Base-by-base conservation (phyloP, 1,140 invertebrate species). In the Cardiocondyla obscurior region DNA sequence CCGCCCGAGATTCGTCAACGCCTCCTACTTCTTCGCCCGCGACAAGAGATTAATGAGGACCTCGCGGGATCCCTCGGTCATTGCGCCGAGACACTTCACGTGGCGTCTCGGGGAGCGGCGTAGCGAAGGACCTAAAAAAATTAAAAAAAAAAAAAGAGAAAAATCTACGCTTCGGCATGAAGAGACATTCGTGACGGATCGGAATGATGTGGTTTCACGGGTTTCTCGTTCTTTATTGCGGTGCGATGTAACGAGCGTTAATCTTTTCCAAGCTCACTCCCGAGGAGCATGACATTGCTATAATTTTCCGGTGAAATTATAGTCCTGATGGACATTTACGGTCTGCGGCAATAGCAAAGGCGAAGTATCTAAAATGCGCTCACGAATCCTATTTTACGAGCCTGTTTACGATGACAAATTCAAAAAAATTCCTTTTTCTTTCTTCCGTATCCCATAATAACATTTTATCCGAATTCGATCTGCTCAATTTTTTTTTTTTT, bases 231-330 rank as follows among this genome's bases (percentile, higher is more conserved):
- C 70, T 82, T 64, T 55, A 83, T 60, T 42, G n/a, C 83, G 22
- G 7, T 30, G n/a, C 69, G 67, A 73, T 49, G 22, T 58, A 74
- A 81, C 77, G 39, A 74, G 69, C 79, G 65, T 57, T 73, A 72
- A 81, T 70, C 65, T 64, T 46, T 76, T n/a, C 53, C 39, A 39
- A 33, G 53, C 79, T n/a, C n/a, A 25, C 58, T 64, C 28, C 39
- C 28, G 36, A 53, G 67, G 36, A 42, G 65, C 76, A 25, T 62
- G 79, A 70, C 79, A 73, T 58, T 58, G 74, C 69, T 58, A 81
- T 73, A 81, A 81, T 73, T 73, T 76, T 39, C 65, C 79, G 65
- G 22, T 51, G n/a, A 74, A 73, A 81, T 72, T 81, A 57, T 49
- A 46, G 51, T 60, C 77, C 22, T 28, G 67, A 74, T 44, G 65